Percentiles rank a stretch among this genome's conserved stretches.
Conservation (phyloP, 2,888 invertebrate genomes). For the Cetonia aurata region DNA sequence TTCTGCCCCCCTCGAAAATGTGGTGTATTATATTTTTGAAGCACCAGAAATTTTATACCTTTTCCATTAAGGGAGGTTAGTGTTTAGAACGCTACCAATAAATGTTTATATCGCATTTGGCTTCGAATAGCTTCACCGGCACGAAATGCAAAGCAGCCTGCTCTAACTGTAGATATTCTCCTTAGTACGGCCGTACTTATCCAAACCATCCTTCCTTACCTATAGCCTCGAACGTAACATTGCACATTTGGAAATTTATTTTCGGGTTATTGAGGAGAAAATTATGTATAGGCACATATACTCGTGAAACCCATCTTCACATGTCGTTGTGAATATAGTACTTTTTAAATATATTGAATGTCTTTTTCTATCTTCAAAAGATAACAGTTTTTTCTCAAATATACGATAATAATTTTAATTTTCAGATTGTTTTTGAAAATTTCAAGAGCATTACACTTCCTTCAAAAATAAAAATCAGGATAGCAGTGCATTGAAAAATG, state of each 20-base stretch:
- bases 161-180: slow-evolving; percentile 6
- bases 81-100: slow-evolving; percentile 52
- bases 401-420: no score
- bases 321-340: no score
- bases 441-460: no score
- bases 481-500: no score
- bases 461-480: no score
- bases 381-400: no score
- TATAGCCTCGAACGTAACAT: background rate
- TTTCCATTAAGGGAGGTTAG: slow-evolving; percentile 68
- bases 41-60: slow-evolving; percentile 70
- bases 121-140: slow-evolving; percentile 49
- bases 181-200: background rate
- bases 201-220: background rate
- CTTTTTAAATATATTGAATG: no score
- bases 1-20: slow-evolving; percentile 4
- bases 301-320: no score
- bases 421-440: no score
- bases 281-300: no score
- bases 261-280: slow-evolving; percentile 5
- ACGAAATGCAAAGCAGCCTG: slow-evolving; percentile 34
- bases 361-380: no score
- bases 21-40: slow-evolving; percentile 58
- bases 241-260: no score
- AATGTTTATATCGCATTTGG: slow-evolving; percentile 50